Evolutionary conservation across 2,888 invertebrate species (phyloP), one percentile per base, ranked within the genome.

Genomic region (Prionchulus punctatus): DNA sequence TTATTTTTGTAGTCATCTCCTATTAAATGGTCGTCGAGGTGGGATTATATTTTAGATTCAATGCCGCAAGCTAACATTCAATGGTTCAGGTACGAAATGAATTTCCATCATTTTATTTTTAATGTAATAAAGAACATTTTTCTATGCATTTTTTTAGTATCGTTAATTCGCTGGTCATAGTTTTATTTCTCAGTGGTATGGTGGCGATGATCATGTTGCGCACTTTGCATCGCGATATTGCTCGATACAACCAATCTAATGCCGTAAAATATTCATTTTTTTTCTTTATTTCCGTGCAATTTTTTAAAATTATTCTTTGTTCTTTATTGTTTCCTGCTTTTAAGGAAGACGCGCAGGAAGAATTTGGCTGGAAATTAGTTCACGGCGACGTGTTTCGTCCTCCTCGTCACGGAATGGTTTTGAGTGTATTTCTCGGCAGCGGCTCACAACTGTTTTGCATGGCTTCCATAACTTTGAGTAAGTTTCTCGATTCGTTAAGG

Each of bases 61-160:
- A 90, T 92, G 86, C 92, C 91, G 0, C 91, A 94, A 71, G 88
- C 94, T 1, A 94, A 94, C 71, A 94, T 96, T 66, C 94, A 96
- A 72, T 96, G 94, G 96, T 94, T 96, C 73, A 73, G 72, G 72
- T 71, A 57, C 56, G 58, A n/a, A n/a, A n/a, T n/a, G n/a, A n/a
- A n/a, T n/a, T n/a, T n/a, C n/a, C n/a, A n/a, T n/a, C n/a, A n/a
- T n/a, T n/a, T n/a, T n/a, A n/a, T n/a, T n/a, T n/a, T n/a, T n/a
- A n/a, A n/a, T n/a, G n/a, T n/a, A n/a, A n/a, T n/a, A n/a, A n/a
- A n/a, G n/a, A n/a, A n/a, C n/a, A n/a, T n/a, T n/a, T n/a, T n/a
- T n/a, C n/a, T n/a, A n/a, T n/a, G 26, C 56, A 67, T 54, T 67
- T 63, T 68, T 72, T 63, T 69, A 92, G 91, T 62, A 98, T 98